These are phyloP conservation scores for Donacobius atricapilla DNA, from an alignment of 2,113 vertebrate genomes.

Conservation along the genomic window DNA sequence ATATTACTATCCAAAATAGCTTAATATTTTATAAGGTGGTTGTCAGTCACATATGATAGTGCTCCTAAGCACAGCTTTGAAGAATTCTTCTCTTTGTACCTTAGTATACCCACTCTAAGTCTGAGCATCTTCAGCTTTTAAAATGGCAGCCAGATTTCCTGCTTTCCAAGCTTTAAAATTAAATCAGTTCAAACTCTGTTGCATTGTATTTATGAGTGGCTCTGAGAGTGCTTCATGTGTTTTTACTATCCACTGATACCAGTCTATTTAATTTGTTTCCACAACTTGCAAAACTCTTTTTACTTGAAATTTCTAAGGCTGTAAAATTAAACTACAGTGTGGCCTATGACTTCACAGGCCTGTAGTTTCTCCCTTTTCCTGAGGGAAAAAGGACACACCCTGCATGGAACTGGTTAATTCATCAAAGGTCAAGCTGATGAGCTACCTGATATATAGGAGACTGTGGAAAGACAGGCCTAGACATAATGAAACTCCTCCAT, in stretches of 20 bases:
- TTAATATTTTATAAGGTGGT: slow-evolving; percentile 38
- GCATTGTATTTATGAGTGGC: neutral
- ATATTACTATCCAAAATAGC: slow-evolving; percentile 7
- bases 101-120: neutral
- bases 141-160: neutral
- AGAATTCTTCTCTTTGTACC: neutral
- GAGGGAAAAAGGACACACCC: neutral
- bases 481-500: neutral
- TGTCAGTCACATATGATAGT: slow-evolving; percentile 12
- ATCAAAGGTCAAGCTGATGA: neutral
- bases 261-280: neutral
- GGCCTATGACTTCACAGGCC: neutral
- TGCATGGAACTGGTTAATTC: neutral
- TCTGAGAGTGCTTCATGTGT: neutral
- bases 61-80: slow-evolving; percentile 5
- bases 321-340: neutral
- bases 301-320: neutral
- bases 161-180: neutral
- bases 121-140: neutral
- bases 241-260: neutral
- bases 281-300: neutral
- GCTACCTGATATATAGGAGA: neutral
- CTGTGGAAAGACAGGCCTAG: neutral
- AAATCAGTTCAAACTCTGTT: neutral
- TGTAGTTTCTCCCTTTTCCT: neutral